Conservation (phyloP, 2,113 vertebrate genomes). For the Ictalurus punctatus region DNA sequence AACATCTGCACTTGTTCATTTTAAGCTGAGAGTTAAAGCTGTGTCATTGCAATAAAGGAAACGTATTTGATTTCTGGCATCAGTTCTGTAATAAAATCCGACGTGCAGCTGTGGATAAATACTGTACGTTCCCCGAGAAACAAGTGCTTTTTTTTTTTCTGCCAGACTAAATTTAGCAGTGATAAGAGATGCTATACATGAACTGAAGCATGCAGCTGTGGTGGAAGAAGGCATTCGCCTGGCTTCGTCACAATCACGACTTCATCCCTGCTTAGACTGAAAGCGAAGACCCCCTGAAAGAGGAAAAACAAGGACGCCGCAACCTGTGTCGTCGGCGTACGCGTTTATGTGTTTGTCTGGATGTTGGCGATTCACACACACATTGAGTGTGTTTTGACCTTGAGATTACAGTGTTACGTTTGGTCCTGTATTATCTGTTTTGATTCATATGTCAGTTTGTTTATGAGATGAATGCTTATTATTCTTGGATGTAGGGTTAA, state of each 20-base stretch:
- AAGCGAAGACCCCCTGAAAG: slow-evolving; percentile 13
- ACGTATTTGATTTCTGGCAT: background rate
- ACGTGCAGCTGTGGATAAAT: slow-evolving; percentile 7
- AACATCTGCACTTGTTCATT: background rate
- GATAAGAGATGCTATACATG: slow-evolving; percentile 7
- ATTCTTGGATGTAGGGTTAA: background rate
- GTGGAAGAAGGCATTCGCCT: background rate
- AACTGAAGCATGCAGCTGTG: slow-evolving; percentile 28
- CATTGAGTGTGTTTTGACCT: background rate
- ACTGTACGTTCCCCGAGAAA: background rate
- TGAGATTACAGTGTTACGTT: background rate
- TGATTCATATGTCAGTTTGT: background rate
- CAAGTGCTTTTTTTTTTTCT: background rate
- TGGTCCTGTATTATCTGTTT: background rate
- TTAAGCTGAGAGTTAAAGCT: no score
- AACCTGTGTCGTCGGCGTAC: background rate
- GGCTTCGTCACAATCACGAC: background rate
- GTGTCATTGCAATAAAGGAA: background rate
- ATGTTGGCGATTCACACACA: background rate
- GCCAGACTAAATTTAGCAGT: slow-evolving; percentile 8
- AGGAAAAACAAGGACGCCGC: background rate
- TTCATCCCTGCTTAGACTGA: slow-evolving; percentile 18
- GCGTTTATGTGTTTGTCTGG: background rate
- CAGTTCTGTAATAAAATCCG: background rate
- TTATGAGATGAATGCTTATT: background rate